Percentiles rank a stretch among this genome's conserved stretches.
Conservation (phyloP, 1,140 invertebrate species). For the Matsumurasca onukii region DNA sequence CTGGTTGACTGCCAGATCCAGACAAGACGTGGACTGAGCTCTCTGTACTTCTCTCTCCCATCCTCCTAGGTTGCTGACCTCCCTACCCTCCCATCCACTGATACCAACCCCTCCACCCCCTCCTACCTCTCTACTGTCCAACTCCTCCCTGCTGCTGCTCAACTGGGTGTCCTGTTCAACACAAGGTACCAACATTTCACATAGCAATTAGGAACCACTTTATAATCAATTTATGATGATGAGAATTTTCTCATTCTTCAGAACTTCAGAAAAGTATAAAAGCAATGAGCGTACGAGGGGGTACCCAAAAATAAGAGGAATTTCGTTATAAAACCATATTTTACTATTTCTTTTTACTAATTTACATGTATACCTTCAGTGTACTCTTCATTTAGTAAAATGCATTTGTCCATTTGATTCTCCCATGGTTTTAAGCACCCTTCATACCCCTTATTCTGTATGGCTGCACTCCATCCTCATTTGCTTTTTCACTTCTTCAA, state of each 20-base stretch:
- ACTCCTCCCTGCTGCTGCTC: conserved; percentile 40
- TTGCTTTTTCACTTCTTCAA: too few relatives aligned
- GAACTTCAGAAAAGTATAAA: too few relatives aligned
- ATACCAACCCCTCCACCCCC: conserved; percentile 1
- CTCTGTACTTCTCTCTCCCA: conserved; percentile 42
- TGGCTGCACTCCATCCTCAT: too few relatives aligned
- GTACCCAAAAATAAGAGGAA: too few relatives aligned
- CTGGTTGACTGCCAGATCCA: conserved; percentile 60
- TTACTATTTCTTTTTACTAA: too few relatives aligned
- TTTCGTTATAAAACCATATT: too few relatives aligned
- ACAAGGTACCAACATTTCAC: neutral
- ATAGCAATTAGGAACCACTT: neutral
- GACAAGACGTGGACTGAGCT: conserved; percentile 68
- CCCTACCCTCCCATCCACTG: conserved; percentile 11
- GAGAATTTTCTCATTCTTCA: neutral
- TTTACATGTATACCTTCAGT: too few relatives aligned
- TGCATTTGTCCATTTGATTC: too few relatives aligned
- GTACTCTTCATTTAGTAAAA: too few relatives aligned
- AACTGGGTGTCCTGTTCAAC: conserved; percentile 36
- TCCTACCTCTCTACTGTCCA: conserved; percentile 34
- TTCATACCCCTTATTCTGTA: too few relatives aligned
- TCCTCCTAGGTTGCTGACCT: neutral
- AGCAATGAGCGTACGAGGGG: too few relatives aligned
- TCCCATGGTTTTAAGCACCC: too few relatives aligned
- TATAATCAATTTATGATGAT: conserved; percentile 10